These are phyloP conservation scores for Proisotoma minuta DNA, from an alignment of 2,888 invertebrate species.

Conservation along the genomic window DNA sequence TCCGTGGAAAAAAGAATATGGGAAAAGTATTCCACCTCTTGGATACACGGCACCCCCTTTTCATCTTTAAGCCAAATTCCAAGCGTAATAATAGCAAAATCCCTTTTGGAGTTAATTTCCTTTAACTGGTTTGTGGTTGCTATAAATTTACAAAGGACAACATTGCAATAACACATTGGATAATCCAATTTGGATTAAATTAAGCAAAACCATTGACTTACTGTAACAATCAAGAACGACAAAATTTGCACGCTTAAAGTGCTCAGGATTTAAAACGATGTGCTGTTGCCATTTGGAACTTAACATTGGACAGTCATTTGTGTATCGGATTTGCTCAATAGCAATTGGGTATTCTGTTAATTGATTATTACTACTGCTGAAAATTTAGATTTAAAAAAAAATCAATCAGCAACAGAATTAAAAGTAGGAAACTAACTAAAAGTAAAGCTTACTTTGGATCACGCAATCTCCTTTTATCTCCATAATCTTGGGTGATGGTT, in stretches of 20 bases:
- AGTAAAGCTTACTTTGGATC: not conserved
- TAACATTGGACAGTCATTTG: not conserved
- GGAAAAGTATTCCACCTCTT: too few relatives aligned
- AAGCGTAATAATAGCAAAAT: slow-evolving; percentile 17
- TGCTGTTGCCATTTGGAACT: not conserved
- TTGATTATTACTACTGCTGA: not conserved
- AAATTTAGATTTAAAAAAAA: not conserved
- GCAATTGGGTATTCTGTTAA: not conserved
- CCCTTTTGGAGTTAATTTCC: slow-evolving; percentile 17
- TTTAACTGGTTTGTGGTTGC: slow-evolving; percentile 8
- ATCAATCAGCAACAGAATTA: too few relatives aligned
- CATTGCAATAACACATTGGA: not conserved
- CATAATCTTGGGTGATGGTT: slow-evolving; percentile 38
- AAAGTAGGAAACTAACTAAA: too few relatives aligned
- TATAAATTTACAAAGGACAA: too few relatives aligned
- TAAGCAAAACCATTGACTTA: not conserved
- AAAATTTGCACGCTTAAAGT: not conserved
- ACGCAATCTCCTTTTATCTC: not conserved
- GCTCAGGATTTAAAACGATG: too few relatives aligned
- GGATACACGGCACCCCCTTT: too few relatives aligned
- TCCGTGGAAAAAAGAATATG: not conserved
- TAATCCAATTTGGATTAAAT: not conserved
- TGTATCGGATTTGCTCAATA: not conserved
- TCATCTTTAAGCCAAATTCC: too few relatives aligned
- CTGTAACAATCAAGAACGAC: not conserved